Evolutionary conservation across 2,888 invertebrate genomes (phyloP).

Genomic region (Atethmia centrago): DNA sequence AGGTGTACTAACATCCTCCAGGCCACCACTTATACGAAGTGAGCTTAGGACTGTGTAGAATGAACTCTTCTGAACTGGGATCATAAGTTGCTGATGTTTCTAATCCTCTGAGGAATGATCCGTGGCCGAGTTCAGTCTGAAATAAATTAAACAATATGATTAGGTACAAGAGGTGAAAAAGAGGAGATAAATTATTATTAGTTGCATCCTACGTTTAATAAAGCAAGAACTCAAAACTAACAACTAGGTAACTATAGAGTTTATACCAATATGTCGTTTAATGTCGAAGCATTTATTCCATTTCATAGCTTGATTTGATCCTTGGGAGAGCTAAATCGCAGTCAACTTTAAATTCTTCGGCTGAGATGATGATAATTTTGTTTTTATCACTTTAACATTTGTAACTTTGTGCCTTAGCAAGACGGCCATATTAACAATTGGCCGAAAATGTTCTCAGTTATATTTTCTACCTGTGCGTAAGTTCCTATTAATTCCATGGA

Average conservation of each 20-base stretch:
- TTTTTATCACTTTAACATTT: not conserved
- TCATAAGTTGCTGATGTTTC: constrained; percentile 98
- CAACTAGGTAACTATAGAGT: not conserved
- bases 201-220: not conserved
- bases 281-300: not conserved
- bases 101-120: constrained; percentile 97
- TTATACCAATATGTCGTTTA: not conserved
- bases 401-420: not conserved
- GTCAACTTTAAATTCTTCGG: not conserved
- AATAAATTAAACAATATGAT: constrained; percentile 52
- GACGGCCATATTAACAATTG: not conserved
- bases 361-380: not conserved
- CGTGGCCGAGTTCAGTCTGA: constrained; percentile 98
- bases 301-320: not conserved
- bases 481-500: constrained; percentile 96
- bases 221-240: not conserved
- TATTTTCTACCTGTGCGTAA: constrained; percentile 94
- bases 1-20: constrained; percentile 94
- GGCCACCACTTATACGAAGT: constrained; percentile 99
- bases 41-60: constrained; percentile 95
- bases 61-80: constrained; percentile 94
- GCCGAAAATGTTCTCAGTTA: not conserved
- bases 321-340: not conserved
- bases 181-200: not conserved
- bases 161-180: not conserved